Base-by-base conservation (phyloP, 2,797 vertebrate genomes). In the Euphonia xanthogaster region DNA sequence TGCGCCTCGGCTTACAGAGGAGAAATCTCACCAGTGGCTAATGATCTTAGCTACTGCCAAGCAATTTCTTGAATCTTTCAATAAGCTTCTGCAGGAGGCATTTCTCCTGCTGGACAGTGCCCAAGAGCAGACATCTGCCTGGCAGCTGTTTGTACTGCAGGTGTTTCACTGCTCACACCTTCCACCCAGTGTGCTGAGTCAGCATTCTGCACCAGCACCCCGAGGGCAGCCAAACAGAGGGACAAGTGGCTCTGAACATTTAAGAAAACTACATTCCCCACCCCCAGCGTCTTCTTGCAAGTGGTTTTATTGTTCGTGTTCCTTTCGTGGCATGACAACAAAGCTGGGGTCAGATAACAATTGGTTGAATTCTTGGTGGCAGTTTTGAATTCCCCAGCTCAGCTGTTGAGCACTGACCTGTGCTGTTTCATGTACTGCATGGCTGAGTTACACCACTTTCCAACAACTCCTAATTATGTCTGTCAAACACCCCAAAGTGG, bases 241-340 rank as follows among this genome's bases (percentile, higher is more conserved):
- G 24, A 50, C 13, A 19, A 51, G 30, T 31, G 44, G 17, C 45
- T 82, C 53, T 57, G 47, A 33, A 37, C 8, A 5, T 62, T 57
- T 63, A 73, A 61, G 33, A 79, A 68, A 35, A 47, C 7, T 13
- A 6, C 27, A 6, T 7, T 12, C 12, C 6, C 9, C 7, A 11
- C 15, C 4, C 4, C 7, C 45, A 58, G 7, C 3, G 4, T 10
- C 23, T 58, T 40, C 54, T 63, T 72, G 15, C 19, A 77, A 48
- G 20, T 48, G 7, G 10, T 73, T 81, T 62, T 65, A 35, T 33
- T 1, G 0, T 53, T 50, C 0, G 0, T 57, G 24, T 55, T 67
- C 47, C 51, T 94, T 94, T 80, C 33, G 3, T 18, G 18, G 60
- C 53, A 78, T 20, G 16, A 65, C 50, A 76, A 21, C 6, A 7